Percentiles rank a stretch among this genome's conserved stretches.
Conservation (phyloP, 2,113 vertebrate genomes). For the Atractosteus spatula region DNA sequence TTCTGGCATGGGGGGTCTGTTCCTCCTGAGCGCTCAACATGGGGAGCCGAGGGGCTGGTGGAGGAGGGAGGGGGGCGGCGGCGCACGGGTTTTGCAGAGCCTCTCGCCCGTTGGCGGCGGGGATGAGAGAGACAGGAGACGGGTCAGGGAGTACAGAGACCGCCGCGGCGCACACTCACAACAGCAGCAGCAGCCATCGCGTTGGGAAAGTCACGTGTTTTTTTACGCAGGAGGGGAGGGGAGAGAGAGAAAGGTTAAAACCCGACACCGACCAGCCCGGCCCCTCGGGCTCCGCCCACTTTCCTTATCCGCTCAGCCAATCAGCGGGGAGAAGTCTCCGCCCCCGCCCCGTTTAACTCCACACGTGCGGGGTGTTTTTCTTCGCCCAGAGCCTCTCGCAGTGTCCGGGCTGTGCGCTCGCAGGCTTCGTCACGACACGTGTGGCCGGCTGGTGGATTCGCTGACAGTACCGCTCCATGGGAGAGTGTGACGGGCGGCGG, state of each 20-base stretch:
- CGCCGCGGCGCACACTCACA: constrained; percentile 38
- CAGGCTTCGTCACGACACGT: too few species aligned
- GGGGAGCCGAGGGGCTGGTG: not conserved
- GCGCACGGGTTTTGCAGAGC: not conserved
- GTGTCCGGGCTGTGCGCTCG: too few species aligned
- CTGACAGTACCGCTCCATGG: too few species aligned
- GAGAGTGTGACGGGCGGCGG: too few species aligned
- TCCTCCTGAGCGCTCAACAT: constrained; percentile 4
- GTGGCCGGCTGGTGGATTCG: too few species aligned
- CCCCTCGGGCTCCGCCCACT: constrained; percentile 44
- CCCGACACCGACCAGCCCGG: constrained; percentile 40
- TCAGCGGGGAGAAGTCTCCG: constrained; percentile 35
- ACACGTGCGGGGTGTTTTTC: constrained; percentile 22
- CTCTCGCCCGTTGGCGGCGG: constrained; percentile 9
- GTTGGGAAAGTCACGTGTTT: constrained; percentile 51
- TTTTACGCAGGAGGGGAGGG: constrained; percentile 25
- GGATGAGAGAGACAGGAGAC: constrained; percentile 26
- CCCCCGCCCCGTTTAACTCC: constrained; percentile 32
- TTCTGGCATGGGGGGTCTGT: constrained; percentile 39
- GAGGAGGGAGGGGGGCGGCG: constrained; percentile 11
- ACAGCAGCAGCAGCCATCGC: constrained; percentile 54
- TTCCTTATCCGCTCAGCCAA: constrained; percentile 45
- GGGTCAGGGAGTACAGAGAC: constrained; percentile 39
- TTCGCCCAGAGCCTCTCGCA: not conserved
- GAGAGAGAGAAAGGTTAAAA: constrained; percentile 30